Conservation (phyloP, 2,888 invertebrate species). For the Charanyca ferruginea region DNA sequence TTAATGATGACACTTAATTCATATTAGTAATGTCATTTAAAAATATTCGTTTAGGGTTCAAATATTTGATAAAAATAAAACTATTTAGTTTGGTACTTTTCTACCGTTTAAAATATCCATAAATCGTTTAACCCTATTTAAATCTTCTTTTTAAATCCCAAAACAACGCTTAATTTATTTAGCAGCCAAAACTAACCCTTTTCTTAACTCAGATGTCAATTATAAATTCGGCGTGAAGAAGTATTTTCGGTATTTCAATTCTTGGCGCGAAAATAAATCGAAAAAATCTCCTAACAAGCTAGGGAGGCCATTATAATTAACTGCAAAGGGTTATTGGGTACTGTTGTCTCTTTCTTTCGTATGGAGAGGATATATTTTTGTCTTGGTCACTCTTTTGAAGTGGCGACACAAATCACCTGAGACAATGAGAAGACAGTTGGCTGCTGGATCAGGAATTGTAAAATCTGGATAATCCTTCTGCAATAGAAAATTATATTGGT, state of each 20-base stretch:
- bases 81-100: background rate
- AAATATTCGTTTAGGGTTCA: too few relatives aligned
- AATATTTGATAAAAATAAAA: background rate
- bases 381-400: conserved; percentile 65
- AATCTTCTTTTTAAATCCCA: conserved; percentile 34
- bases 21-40: too few relatives aligned
- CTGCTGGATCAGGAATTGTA: conserved; percentile 59
- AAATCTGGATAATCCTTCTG: conserved; percentile 49
- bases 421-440: conserved; percentile 83
- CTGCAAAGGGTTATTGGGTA: conserved; percentile 68
- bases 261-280: conserved; percentile 77
- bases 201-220: conserved; percentile 77
- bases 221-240: conserved; percentile 82
- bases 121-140: background rate
- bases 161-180: conserved; percentile 50
- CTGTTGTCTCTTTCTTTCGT: conserved; percentile 66
- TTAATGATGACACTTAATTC: too few relatives aligned
- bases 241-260: conserved; percentile 78
- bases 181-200: conserved; percentile 49
- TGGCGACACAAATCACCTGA: conserved; percentile 82
- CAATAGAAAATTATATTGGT: background rate
- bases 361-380: conserved; percentile 51
- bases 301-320: conserved; percentile 84
- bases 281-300: conserved; percentile 79
- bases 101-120: conserved; percentile 16